Evolutionary conservation across 1,140 invertebrate genomes (phyloP).

Genomic region (Artemia franciscana): DNA sequence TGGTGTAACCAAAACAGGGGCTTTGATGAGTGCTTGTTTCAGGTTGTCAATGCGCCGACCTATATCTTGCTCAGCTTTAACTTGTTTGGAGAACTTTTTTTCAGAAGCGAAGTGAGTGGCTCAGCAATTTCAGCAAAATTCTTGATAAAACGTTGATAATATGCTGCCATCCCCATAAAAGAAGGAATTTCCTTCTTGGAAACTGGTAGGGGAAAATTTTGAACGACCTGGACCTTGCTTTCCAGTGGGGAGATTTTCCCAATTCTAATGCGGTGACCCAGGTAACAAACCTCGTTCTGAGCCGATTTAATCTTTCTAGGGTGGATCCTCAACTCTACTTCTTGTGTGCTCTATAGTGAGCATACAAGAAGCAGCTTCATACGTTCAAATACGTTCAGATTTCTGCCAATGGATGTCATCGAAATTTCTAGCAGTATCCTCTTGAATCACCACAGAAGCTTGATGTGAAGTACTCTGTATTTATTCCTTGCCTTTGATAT

Average conservation of each 20-base stretch:
- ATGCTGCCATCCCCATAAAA: conserved; percentile 23
- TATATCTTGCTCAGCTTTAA: background rate
- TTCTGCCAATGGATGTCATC: too few species aligned
- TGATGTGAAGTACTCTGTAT: background rate
- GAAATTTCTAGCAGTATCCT: too few species aligned
- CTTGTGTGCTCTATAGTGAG: too few species aligned
- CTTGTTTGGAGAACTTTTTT: conserved; percentile 8
- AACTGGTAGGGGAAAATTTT: conserved; percentile 14
- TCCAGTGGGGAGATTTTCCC: conserved; percentile 10
- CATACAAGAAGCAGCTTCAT: too few species aligned
- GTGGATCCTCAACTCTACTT: background rate
- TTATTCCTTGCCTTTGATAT: background rate
- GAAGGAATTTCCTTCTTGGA: conserved; percentile 19
- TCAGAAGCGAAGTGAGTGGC: conserved; percentile 14
- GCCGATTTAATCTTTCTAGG: conserved; percentile 11
- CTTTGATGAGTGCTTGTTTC: background rate
- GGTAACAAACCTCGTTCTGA: conserved; percentile 7
- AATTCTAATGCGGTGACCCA: conserved; percentile 12
- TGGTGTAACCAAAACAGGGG: background rate
- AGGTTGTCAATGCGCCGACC: background rate
- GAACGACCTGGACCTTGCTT: conserved; percentile 2
- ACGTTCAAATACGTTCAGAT: too few species aligned
- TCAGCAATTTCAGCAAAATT: conserved; percentile 15
- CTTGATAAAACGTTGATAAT: conserved; percentile 20
- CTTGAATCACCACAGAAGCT: too few species aligned